These are phyloP conservation scores for Gryon sp. DNA, from an alignment of 1,140 invertebrate species.

Conservation along the genomic window DNA sequence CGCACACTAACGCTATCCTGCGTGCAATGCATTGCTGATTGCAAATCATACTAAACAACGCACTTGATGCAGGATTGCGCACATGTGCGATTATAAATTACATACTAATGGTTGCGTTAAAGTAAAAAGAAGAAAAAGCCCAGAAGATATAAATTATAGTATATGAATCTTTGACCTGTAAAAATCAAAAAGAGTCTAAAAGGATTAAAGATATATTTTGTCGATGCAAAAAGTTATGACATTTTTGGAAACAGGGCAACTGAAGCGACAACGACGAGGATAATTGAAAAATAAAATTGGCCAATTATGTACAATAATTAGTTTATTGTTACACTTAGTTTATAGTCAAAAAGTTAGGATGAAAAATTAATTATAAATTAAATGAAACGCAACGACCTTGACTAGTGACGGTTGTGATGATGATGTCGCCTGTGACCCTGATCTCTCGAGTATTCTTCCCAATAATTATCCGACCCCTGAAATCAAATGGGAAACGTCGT, in stretches of 20 bases:
- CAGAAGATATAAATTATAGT: too few species aligned
- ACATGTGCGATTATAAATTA: constrained; percentile 64
- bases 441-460: constrained; percentile 68
- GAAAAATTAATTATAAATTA: constrained; percentile 16
- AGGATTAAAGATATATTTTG: too few species aligned
- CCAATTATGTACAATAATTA: constrained; percentile 33
- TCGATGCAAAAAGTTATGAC: too few species aligned
- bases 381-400: constrained; percentile 10
- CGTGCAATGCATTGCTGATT: constrained; percentile 79
- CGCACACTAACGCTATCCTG: constrained; percentile 78
- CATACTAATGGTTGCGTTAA: too few species aligned
- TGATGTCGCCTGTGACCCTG: constrained; percentile 66
- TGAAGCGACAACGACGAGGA: background rate
- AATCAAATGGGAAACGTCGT: constrained; percentile 62
- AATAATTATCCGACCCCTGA: constrained; percentile 63
- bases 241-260: background rate
- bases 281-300: constrained; percentile 13
- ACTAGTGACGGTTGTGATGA: constrained; percentile 72
- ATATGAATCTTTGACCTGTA: too few species aligned
- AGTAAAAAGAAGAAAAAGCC: too few species aligned
- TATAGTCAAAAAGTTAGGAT: too few species aligned
- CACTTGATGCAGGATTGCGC: constrained; percentile 80
- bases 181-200: too few species aligned
- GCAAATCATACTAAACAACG: constrained; percentile 73
- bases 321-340: constrained; percentile 36